Conservation (phyloP, 2,113 vertebrate genomes). For the Salvelinus alpinus region DNA sequence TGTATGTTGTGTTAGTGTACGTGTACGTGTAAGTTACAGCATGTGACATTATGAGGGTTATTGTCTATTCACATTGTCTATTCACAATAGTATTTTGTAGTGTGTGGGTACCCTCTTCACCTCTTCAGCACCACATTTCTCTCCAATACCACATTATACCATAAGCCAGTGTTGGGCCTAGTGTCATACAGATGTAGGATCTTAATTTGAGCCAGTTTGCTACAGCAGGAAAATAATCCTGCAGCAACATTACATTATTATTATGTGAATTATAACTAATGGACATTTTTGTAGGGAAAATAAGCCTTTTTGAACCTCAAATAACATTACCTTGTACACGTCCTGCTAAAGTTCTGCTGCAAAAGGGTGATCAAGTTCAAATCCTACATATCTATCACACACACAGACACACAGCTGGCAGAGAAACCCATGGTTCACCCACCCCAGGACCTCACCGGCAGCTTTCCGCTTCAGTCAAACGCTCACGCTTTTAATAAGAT, state of each 20-base stretch:
- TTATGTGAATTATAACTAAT: too few species aligned
- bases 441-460: constrained; percentile 52
- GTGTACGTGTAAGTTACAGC: background rate
- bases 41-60: background rate
- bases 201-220: too few species aligned
- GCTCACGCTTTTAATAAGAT: constrained; percentile 86
- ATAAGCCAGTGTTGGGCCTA: background rate
- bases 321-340: too few species aligned
- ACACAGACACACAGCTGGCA: constrained; percentile 26
- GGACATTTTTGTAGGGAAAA: too few species aligned
- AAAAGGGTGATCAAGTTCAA: too few species aligned
- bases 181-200: background rate
- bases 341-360: too few species aligned
- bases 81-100: background rate
- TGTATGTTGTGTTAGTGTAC: background rate
- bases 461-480: constrained; percentile 76
- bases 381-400: background rate
- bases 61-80: background rate
- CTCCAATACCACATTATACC: background rate
- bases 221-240: too few species aligned
- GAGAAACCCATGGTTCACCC: constrained; percentile 33
- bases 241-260: too few species aligned
- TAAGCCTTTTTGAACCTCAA: too few species aligned
- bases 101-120: background rate
- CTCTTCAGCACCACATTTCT: background rate